A percentile compares a stretch with the other conserved stretches of the same genome.
These are phyloP conservation scores for Tachysurus vachellii DNA, from an alignment of 2,113 vertebrate genomes.

Conservation along the genomic window DNA sequence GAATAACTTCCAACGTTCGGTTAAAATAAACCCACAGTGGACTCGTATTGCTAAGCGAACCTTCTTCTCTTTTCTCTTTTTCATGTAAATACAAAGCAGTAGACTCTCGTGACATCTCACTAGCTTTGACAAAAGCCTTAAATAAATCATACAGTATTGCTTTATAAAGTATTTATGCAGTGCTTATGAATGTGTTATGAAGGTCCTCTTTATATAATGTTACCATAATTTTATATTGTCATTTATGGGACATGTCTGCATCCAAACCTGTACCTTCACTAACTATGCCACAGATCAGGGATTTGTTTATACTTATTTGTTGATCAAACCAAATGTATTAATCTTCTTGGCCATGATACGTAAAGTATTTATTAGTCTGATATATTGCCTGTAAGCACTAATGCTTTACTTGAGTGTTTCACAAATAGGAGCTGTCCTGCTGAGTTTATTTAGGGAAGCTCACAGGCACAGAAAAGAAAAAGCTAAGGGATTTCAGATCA, in stretches of 20 bases:
- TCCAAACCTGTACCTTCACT: not conserved
- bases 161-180: not conserved
- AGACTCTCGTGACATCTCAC: not conserved
- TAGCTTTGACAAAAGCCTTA: not conserved
- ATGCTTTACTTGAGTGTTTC: conserved; percentile 10
- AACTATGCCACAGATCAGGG: not conserved
- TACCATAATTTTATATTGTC: not conserved
- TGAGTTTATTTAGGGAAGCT: conserved; percentile 9
- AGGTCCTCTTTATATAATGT: no score
- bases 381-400: not conserved
- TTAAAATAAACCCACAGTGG: not conserved
- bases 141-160: not conserved
- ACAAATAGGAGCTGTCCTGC: not conserved
- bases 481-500: conserved; percentile 20
- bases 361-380: not conserved
- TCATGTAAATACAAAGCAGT: not conserved
- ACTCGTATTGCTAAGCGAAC: not conserved
- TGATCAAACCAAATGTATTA: not conserved
- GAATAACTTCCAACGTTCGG: not conserved
- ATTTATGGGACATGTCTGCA: not conserved
- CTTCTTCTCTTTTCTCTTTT: not conserved
- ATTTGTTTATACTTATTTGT: conserved; percentile 8
- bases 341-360: not conserved
- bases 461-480: conserved; percentile 13
- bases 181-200: conserved; percentile 11